These are phyloP conservation scores for Leptobrachium ailaonicum DNA, from an alignment of 2,113 vertebrate species.

Conservation along the genomic window DNA sequence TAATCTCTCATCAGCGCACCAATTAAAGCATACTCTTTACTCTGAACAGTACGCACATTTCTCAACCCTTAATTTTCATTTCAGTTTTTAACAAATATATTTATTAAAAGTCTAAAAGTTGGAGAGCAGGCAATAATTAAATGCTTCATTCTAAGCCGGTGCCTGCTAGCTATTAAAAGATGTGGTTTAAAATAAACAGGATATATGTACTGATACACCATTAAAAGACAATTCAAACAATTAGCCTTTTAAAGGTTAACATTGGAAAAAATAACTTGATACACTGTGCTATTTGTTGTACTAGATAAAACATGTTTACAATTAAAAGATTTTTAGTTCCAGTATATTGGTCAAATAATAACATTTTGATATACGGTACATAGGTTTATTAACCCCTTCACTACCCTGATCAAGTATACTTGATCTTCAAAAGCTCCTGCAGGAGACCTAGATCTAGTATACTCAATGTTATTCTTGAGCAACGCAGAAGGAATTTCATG, in stretches of 20 bases:
- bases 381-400: too few relatives aligned
- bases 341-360: too few relatives aligned
- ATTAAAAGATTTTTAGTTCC: too few relatives aligned
- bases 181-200: constrained; percentile 7
- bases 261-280: not conserved
- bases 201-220: constrained; percentile 8
- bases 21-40: constrained; percentile 64
- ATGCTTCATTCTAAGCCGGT: not conserved
- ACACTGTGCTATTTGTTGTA: not conserved
- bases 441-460: too few relatives aligned
- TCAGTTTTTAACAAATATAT: constrained; percentile 61
- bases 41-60: constrained; percentile 55
- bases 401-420: too few relatives aligned
- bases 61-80: constrained; percentile 58
- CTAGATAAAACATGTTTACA: too few relatives aligned
- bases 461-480: too few relatives aligned
- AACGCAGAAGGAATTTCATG: too few relatives aligned
- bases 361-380: too few relatives aligned
- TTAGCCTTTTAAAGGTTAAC: constrained; percentile 13
- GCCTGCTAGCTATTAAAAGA: constrained; percentile 28
- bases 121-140: constrained; percentile 36
- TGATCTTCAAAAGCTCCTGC: too few relatives aligned
- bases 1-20: constrained; percentile 61
- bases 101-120: constrained; percentile 59
- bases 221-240: constrained; percentile 28